Conservation (phyloP, 2,113 vertebrate species). For the Heptranchias perlo region DNA sequence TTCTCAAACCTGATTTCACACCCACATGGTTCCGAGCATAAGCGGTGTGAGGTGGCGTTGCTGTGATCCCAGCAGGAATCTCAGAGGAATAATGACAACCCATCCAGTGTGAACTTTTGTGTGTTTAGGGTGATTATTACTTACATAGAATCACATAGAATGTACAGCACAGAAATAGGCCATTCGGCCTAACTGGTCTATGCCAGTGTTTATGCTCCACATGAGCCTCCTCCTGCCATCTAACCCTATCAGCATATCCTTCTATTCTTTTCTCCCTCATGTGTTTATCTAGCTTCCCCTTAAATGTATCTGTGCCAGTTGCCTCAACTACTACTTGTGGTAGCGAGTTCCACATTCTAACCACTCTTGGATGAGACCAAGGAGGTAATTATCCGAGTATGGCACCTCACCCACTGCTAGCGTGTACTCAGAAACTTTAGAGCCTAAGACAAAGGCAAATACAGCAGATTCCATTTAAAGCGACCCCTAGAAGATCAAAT, state of each 20-base stretch:
- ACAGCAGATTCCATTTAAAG: not conserved
- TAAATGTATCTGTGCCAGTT: too few relatives aligned
- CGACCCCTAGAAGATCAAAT: not conserved
- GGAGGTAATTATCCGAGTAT: not conserved
- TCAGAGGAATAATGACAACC: not conserved
- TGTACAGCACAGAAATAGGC: too few relatives aligned
- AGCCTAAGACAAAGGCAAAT: not conserved
- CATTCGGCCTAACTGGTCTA: too few relatives aligned
- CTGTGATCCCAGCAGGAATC: not conserved
- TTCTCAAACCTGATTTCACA: not conserved
- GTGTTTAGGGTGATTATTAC: not conserved
- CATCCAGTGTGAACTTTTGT: not conserved
- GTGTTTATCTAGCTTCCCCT: too few relatives aligned
- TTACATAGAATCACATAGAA: too few relatives aligned
- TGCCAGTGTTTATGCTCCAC: too few relatives aligned
- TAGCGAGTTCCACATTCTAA: too few relatives aligned
- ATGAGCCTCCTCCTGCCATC: too few relatives aligned
- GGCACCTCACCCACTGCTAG: not conserved
- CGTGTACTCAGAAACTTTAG: not conserved
- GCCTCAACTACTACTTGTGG: too few relatives aligned
- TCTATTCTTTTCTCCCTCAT: too few relatives aligned
- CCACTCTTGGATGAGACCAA: not conserved
- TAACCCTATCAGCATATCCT: too few relatives aligned
- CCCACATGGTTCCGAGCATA: not conserved
- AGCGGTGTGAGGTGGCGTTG: not conserved